Percentiles rank a stretch among this genome's conserved stretches.
Conservation (phyloP, 2,113 vertebrate genomes). For the Nesoenas mayeri region DNA sequence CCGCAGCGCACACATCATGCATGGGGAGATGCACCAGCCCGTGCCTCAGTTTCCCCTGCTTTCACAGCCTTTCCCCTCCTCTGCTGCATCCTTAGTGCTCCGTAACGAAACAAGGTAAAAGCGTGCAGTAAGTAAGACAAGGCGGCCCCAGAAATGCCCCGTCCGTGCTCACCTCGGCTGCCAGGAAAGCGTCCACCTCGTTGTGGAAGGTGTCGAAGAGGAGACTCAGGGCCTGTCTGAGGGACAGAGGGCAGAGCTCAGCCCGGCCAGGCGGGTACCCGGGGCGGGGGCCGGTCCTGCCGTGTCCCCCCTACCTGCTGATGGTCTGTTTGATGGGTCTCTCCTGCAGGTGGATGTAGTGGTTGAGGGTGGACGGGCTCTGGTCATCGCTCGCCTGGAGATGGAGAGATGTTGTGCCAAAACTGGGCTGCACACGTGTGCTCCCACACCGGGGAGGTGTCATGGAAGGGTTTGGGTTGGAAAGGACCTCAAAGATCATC, state of each 20-base stretch:
- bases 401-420: not conserved
- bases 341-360: conserved; percentile 91
- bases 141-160: not conserved
- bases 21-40: fast-evolving
- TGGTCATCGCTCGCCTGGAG: conserved; percentile 86
- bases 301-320: conserved; percentile 79
- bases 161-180: conserved; percentile 82
- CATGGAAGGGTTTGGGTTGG: not conserved
- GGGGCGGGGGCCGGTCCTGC: fast-evolving
- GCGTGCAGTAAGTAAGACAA: not conserved
- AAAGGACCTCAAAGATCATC: no score
- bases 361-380: conserved; percentile 89
- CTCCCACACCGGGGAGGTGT: not conserved
- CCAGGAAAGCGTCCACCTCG: conserved; percentile 89
- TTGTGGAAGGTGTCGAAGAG: conserved; percentile 95
- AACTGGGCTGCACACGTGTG: not conserved
- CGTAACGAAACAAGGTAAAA: fast-evolving
- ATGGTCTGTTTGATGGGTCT: conserved; percentile 95
- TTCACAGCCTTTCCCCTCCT: not conserved
- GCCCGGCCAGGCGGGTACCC: fast-evolving
- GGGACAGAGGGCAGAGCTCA: conserved; percentile 12
- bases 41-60: not conserved
- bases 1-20: fast-evolving
- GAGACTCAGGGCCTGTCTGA: conserved; percentile 91
- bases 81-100: not conserved